Conservation (phyloP, 2,797 vertebrate species). For the Chrosomus eos region DNA sequence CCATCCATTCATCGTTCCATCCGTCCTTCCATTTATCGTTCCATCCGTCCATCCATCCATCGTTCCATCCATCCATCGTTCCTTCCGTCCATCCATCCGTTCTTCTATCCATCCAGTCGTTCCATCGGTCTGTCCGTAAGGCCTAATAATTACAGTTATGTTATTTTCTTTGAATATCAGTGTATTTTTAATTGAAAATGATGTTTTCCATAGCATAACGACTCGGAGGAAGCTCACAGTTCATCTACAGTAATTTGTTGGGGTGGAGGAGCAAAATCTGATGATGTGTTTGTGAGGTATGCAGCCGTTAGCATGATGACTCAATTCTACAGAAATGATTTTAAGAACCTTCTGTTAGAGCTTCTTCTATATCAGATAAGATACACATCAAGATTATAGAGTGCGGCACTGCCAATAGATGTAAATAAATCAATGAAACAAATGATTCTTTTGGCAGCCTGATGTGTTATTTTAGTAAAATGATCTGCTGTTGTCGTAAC, state of each 20-base stretch:
- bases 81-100: not conserved
- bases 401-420: not conserved
- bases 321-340: not conserved
- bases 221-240: not conserved
- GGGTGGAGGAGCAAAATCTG: not conserved
- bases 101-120: not conserved
- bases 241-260: not conserved
- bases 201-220: not conserved
- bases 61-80: too few species aligned
- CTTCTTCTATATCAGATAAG: not conserved
- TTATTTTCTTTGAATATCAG: not conserved
- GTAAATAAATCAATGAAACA: slow-evolving; percentile 3
- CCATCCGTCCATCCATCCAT: not conserved
- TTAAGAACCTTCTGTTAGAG: not conserved
- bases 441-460: not conserved
- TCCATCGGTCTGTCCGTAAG: too few species aligned
- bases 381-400: not conserved
- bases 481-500: slow-evolving; percentile 22
- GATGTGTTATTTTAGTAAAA: slow-evolving; percentile 23
- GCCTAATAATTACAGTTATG: not conserved
- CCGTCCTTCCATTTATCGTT: too few species aligned
- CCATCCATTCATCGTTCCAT: too few species aligned
- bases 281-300: slow-evolving; percentile 16
- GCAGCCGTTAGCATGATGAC: not conserved
- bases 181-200: not conserved